phyloP scores from a whole-genome alignment of 2,888 invertebrate species.

The Parapristionchus giblindavisi region DNA sequence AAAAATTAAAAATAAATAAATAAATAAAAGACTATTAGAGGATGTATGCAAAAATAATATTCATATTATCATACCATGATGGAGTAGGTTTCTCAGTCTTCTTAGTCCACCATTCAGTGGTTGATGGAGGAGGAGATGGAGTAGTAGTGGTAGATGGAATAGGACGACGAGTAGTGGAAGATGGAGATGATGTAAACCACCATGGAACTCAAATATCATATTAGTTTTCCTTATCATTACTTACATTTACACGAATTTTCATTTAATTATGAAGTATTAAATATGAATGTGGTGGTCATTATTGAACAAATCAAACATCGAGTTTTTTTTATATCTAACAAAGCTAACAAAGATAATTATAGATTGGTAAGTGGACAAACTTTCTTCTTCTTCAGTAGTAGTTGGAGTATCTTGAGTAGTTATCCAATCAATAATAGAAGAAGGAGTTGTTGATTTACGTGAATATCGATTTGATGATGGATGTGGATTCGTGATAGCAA shows the following conservation, averaged over 20 bases:
- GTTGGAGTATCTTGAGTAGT: not conserved
- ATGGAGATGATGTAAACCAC: slow-evolving; percentile 1
- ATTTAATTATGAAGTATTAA: too few relatives aligned
- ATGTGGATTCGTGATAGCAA: slow-evolving; percentile 34
- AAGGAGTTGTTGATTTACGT: slow-evolving; percentile 23
- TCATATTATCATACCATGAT: not conserved
- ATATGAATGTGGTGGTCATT: too few relatives aligned
- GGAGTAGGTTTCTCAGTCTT: slow-evolving; percentile 36
- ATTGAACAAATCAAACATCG: too few relatives aligned
- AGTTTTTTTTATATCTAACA: too few relatives aligned
- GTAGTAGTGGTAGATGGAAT: slow-evolving; percentile 5
- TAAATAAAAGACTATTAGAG: not conserved
- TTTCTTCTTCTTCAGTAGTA: not conserved
- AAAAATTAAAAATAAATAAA: not conserved
- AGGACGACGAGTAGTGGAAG: not conserved
- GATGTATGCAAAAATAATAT: not conserved
- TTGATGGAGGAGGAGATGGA: not conserved
- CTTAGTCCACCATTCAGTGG: slow-evolving; percentile 26
- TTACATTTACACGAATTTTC: not conserved
- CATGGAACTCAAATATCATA: too few relatives aligned
- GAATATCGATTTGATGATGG: slow-evolving; percentile 22
- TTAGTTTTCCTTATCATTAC: too few relatives aligned
- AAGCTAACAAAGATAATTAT: too few relatives aligned
- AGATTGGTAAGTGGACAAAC: not conserved
- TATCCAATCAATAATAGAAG: not conserved